Base-by-base conservation (phyloP, 1,140 invertebrate genomes). In the Aculops lycopersici region DNA sequence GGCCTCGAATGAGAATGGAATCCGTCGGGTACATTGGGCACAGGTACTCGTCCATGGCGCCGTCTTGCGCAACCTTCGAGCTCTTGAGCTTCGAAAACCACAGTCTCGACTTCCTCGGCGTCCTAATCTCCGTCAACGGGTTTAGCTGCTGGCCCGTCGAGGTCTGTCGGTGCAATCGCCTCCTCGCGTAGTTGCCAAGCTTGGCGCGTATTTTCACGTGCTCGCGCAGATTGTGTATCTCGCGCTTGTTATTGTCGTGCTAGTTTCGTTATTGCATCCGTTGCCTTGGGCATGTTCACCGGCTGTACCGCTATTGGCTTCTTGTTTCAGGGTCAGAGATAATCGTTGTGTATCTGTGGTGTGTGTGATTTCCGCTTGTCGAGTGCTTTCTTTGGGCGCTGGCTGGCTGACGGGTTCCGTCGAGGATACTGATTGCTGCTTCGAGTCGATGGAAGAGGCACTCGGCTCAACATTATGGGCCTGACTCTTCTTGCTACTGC, bases 91-190 rank as follows among this genome's bases (percentile, higher is more conserved):
- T 8, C 24, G 24, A 31, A 31, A 31, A 31, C n/a, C n/a, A n/a
- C n/a, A n/a, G n/a, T 31, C n/a, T 8, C n/a, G 24, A 31, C n/a
- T 31, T 31, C 8, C 24, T 8, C n/a, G 24, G 24, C 24, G 83
- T 77, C 66, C 88, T 90, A 47, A 90, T 66, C 67, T 83, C 84
- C 44, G 76, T 68, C 37, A 73, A 74, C 37, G 79, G 72, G 41
- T 74, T 77, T 5, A 92, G 63, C 14, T 79, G 76, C 44, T 73
- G 65, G 54, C 75, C 83, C 36, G 72, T 73, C 4, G 78, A 63
- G n/a, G 69, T 71, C 42, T 66, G 66, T 56, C 90, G 79, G 5
- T 70, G 68, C 52, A 84, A 74, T 20, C 88, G 58, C 55, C 97
- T 97, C 43, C 71, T 68, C 45, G 79, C 24, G 24, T 8, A n/a